Base-by-base conservation (phyloP, 35 echinoderm and acorn worm genomes). In the Apostichopus parvimensis region DNA sequence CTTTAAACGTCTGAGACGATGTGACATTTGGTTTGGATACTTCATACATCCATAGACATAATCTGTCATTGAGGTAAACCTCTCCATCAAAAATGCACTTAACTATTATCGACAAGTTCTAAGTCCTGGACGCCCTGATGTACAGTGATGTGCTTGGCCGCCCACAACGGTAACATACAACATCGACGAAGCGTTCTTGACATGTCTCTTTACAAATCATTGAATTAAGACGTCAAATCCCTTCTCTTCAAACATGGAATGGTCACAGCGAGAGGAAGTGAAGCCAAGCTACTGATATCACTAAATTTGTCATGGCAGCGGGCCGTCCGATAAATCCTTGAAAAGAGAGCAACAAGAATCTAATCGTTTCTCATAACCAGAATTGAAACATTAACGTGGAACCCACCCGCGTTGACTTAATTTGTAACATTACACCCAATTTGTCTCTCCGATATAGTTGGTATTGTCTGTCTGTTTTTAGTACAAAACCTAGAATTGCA, bases 221-320 rank as follows among this genome's bases (percentile, higher is more conserved):
- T 87, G 85, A 87, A 87, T 62, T 20, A 11, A 66, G 4, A 34
- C 66, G 85, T 87, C 85, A 87, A n/a, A 71, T 66, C 64, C 23
- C 18, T 23, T 87, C 18, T 57, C 66, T 66, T 59, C 85, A 28
- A 52, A 6, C 56, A 28, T 87, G 18, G 25, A 52, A 65, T 61
- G 59, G 58, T 21, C 85, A 71, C 85, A 66, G 23, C 15, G 25
- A 62, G 57, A 87, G 57, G 85, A 87, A 20, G n/a, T 59, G 25
- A 71, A 7, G 58, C 64, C 85, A 23, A n/a, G 85, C 23, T 71
- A 66, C 64, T 64, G 59, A 87, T 87, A 87, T 66, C 59, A 11
- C 85, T 61, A 87, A 86, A 87, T 87, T 87, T 87, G 85, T 87
- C 85, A 87, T 20, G 24, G 14, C 85, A 87, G 85, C 85, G 59